Conservation (phyloP, 2,888 invertebrate genomes). For the Labia minor region DNA sequence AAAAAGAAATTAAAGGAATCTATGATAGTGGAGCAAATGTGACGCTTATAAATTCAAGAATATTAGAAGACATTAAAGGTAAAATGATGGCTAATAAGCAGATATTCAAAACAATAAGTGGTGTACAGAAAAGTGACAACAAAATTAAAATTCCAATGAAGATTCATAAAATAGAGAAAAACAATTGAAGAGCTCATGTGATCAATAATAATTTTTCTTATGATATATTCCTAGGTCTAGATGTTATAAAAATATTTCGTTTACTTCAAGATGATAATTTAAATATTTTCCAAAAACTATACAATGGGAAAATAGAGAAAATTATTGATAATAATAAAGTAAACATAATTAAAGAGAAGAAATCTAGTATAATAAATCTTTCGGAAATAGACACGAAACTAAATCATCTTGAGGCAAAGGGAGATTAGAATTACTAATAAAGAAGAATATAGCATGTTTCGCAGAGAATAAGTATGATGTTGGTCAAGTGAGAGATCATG, state of each 20-base stretch:
- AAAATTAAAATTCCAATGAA: slow-evolving; percentile 19
- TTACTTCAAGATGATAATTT: slow-evolving; percentile 20
- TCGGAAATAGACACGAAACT: slow-evolving; percentile 13
- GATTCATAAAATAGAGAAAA: slow-evolving; percentile 14
- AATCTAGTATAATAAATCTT: neutral
- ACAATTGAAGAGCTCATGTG: slow-evolving; percentile 16
- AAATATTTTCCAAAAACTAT: slow-evolving; percentile 19
- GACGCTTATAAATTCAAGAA: slow-evolving; percentile 29
- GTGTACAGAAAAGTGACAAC: slow-evolving; percentile 24
- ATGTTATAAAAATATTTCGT: slow-evolving; percentile 20
- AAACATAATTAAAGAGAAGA: slow-evolving; percentile 4
- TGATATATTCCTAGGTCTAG: slow-evolving; percentile 22
- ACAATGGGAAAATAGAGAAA: slow-evolving; percentile 15
- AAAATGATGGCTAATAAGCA: neutral
- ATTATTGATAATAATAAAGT: neutral
- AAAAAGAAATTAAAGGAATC: slow-evolving; percentile 25
- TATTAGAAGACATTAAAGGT: slow-evolving; percentile 20
- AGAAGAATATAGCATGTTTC: slow-evolving; percentile 19
- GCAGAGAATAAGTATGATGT: slow-evolving; percentile 22
- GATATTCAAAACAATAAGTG: slow-evolving; percentile 23
- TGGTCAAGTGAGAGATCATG: slow-evolving; percentile 22
- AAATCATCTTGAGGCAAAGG: slow-evolving; percentile 20
- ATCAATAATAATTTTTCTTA: slow-evolving; percentile 19
- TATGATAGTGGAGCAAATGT: slow-evolving; percentile 30
- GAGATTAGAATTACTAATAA: slow-evolving; percentile 18